Evolutionary conservation across 1,140 invertebrate genomes (phyloP), one percentile per base, ranked within the genome.

Genomic region (Dolichoris vasculosae): DNA sequence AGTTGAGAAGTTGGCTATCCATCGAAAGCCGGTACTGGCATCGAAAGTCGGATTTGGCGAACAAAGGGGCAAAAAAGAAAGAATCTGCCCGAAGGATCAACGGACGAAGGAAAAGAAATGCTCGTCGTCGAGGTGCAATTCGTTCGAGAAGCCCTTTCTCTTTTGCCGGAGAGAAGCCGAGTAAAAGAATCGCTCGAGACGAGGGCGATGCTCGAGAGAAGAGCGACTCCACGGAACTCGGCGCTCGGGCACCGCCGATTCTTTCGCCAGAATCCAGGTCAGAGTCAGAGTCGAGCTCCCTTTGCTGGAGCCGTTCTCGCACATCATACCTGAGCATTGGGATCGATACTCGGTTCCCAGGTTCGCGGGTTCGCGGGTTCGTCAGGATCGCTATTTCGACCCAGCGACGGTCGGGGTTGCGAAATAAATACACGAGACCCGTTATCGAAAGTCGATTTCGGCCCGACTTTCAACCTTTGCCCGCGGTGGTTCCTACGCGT

Each of bases 131-230:
- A 76, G 40, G 13, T 76, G 67, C 67, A 40, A 40, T 71, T 71
- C 15, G n/a, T 40, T 69, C 64, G 17, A 38, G 26, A 13, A 38
- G 32, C 32, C 64, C 64, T 67, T 67, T 67, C 64, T 67, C 64
- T 11, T 67, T 32, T 51, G 32, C 51, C 30, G 17, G 13, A 35
- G 7, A 23, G 15, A 77, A 77, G 48, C 48, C n/a, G 23, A 51
- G 48, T 17, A 38, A 79, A 79, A 81, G 79, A 81, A 81, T 81
- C 43, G n/a, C 46, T 82, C 80, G 80, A 40, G n/a, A 73, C 67
- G 46, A 73, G 35, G 64, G 8, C 13, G n/a, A 40, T 26, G 43
- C 20, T 1, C 38, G 15, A n/a, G n/a, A n/a, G n/a, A n/a, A n/a
- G n/a, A n/a, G 0, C n/a, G 35, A 64, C 15, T 64, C n/a, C 26